A percentile compares a stretch with the other conserved stretches of the same genome.
Conservation (phyloP, 2,113 vertebrate genomes). For the Tupaia tana region DNA sequence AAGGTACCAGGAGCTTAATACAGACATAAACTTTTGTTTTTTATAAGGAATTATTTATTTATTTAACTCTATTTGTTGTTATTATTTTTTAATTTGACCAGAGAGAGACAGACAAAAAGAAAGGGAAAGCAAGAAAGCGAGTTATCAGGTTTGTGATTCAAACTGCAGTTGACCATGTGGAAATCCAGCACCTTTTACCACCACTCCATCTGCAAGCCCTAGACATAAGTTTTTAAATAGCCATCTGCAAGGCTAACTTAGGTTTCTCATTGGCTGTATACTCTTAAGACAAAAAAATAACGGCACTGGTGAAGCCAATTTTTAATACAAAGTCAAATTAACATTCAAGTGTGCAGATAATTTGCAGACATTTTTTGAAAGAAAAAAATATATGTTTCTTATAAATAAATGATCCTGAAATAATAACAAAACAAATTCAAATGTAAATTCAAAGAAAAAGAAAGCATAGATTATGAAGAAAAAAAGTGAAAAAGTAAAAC, state of each 20-base stretch:
- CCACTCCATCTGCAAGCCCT: too few relatives aligned
- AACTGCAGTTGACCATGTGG: too few relatives aligned
- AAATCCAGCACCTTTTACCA: too few relatives aligned
- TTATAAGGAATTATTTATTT: too few relatives aligned
- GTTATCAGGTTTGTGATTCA: too few relatives aligned
- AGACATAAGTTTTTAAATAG: neutral
- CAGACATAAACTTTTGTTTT: neutral
- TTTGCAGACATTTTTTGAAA: neutral
- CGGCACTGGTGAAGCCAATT: neutral
- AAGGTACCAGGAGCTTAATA: neutral
- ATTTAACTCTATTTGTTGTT: too few relatives aligned
- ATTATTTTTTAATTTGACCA: too few relatives aligned
- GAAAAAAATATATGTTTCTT: neutral
- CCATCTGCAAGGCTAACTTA: neutral
- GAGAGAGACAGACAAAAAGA: too few relatives aligned
- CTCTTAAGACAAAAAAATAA: neutral
- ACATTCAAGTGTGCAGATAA: neutral
- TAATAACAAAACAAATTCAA: slow-evolving; percentile 2
- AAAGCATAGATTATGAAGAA: neutral
- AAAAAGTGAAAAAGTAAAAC: neutral
- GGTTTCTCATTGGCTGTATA: neutral
- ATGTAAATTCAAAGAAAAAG: neutral
- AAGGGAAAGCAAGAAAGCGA: too few relatives aligned
- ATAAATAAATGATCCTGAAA: neutral
- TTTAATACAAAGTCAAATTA: neutral